Evolutionary conservation across 1,140 invertebrate genomes (phyloP).

Genomic region (Homarus americanus): DNA sequence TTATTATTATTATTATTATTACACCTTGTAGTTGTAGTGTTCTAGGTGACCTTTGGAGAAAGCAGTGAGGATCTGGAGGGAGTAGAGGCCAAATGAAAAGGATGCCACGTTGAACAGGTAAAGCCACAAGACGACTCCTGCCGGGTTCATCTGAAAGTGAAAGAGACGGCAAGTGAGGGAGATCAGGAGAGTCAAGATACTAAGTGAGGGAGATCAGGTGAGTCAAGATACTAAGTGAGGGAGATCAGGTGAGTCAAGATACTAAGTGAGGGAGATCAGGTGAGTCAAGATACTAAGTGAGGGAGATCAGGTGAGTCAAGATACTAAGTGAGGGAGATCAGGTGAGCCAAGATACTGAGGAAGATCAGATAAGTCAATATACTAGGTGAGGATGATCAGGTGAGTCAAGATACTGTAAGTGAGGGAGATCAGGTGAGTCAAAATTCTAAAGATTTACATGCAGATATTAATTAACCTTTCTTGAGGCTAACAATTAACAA

Average conservation of each 20-base stretch:
- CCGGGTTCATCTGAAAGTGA: conserved; percentile 29
- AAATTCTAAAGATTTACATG: no score
- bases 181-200: background rate
- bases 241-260: background rate
- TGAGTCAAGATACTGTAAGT: no score
- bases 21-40: conserved; percentile 48
- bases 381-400: no score
- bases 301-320: background rate
- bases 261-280: background rate
- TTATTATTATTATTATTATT: no score
- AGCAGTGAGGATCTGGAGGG: conserved; percentile 47
- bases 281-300: background rate
- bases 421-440: no score
- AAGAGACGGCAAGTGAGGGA: background rate
- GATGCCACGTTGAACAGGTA: conserved; percentile 54
- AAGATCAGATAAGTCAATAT: no score
- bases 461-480: no score
- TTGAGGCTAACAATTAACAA: no score
- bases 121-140: conserved; percentile 11
- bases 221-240: background rate
- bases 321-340: background rate
- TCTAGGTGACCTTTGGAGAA: conserved; percentile 49
- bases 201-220: background rate
- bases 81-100: conserved; percentile 46
- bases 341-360: background rate